Conservation (phyloP, 2,113 vertebrate species). For the Lagenorhynchus albirostris region DNA sequence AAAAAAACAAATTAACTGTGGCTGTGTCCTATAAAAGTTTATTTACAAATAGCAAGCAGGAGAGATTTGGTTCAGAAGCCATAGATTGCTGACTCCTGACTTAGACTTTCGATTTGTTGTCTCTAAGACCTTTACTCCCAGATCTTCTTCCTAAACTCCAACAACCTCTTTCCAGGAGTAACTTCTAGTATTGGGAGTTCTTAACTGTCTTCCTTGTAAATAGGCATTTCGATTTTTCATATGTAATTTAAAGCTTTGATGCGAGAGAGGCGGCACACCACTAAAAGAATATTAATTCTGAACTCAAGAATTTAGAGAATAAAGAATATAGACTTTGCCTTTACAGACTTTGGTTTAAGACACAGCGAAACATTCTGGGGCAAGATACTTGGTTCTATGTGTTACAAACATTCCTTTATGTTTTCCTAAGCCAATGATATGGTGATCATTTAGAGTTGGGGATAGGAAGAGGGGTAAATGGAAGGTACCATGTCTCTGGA, state of each 20-base stretch:
- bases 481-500: neutral
- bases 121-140: neutral
- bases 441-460: neutral
- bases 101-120: neutral
- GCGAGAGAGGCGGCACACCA: neutral
- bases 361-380: neutral
- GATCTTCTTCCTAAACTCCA: neutral
- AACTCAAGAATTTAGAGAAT: neutral
- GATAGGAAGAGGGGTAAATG: neutral
- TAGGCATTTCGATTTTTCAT: neutral
- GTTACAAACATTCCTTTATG: neutral
- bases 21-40: neutral
- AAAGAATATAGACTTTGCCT: neutral
- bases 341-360: neutral
- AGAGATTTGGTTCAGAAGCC: neutral
- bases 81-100: neutral
- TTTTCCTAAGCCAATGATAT: neutral
- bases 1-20: neutral
- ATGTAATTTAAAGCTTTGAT: neutral
- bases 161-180: neutral
- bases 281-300: neutral
- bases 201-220: neutral
- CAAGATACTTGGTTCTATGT: neutral
- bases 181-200: neutral
- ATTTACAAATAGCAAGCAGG: neutral